A percentile compares a stretch with the other conserved stretches of the same genome.
Evolutionary conservation across 53 echinoderm and acorn worm genomes (phyloP).

Genomic region (Echinarachnius parma): DNA sequence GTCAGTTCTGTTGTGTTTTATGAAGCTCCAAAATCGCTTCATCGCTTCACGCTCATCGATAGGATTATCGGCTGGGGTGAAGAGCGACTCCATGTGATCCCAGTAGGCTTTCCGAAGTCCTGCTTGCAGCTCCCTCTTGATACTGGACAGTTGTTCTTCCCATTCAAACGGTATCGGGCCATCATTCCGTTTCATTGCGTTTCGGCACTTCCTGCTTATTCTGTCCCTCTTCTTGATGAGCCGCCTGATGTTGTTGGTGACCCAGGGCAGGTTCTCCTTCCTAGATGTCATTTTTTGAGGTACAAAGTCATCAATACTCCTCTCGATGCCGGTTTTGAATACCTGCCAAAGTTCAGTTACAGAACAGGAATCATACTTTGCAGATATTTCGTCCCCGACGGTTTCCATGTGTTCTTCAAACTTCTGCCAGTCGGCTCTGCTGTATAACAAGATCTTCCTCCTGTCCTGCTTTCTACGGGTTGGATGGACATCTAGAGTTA

Average conservation of each 20-base stretch:
- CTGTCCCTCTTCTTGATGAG: slow-evolving; percentile 26
- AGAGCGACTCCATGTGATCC: too few species aligned
- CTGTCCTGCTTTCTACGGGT: neutral
- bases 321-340: slow-evolving; percentile 15
- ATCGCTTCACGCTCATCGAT: too few species aligned
- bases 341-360: slow-evolving; percentile 10
- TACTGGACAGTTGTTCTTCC: too few species aligned
- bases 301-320: slow-evolving; percentile 6
- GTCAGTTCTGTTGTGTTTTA: too few species aligned
- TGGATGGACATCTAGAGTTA: slow-evolving; percentile 11
- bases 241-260: slow-evolving; percentile 9
- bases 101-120: too few species aligned
- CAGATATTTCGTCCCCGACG: neutral
- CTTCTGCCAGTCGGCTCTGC: slow-evolving; percentile 24
- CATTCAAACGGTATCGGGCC: too few species aligned
- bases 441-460: slow-evolving; percentile 13
- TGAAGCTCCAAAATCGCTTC: too few species aligned
- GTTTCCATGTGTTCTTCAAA: neutral
- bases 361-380: slow-evolving; percentile 1
- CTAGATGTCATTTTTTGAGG: neutral
- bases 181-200: too few species aligned
- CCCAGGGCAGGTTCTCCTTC: slow-evolving; percentile 11
- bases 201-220: neutral
- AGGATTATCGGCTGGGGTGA: too few species aligned
- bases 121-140: too few species aligned